Evolutionary conservation across 2,797 vertebrate genomes (phyloP).

Genomic region (Liasis olivaceus): DNA sequence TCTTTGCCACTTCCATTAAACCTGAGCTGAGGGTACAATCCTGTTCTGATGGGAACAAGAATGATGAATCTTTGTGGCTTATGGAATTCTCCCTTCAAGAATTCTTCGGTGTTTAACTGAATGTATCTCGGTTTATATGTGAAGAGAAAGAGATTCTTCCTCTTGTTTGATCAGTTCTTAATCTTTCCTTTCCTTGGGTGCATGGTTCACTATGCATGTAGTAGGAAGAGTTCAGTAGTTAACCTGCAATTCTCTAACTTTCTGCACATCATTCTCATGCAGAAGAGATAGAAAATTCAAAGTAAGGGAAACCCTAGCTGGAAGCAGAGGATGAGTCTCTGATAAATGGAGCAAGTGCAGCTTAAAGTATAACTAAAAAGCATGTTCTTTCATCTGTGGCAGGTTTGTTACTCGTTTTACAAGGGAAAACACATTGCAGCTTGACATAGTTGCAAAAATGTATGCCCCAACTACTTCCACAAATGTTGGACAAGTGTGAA

Average conservation of each 20-base stretch:
- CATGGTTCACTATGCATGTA: fast-evolving
- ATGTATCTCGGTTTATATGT: conserved; percentile 3
- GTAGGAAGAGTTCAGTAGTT: neutral
- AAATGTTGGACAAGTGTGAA: neutral
- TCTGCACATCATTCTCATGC: neutral
- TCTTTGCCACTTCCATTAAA: conserved; percentile 64
- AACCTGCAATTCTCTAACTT: neutral
- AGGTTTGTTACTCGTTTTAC: neutral
- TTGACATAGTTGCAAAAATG: neutral
- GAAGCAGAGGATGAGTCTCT: neutral
- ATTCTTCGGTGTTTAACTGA: conserved; percentile 42
- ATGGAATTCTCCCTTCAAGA: conserved; percentile 51
- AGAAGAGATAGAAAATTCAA: neutral
- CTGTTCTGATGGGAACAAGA: conserved; percentile 57
- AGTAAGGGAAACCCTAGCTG: neutral
- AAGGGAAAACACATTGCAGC: neutral
- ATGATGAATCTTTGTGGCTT: conserved; percentile 45
- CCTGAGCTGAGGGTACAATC: conserved; percentile 57
- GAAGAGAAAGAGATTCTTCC: neutral
- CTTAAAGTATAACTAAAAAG: neutral
- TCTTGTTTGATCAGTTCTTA: neutral
- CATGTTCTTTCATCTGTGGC: neutral
- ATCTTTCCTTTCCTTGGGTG: neutral
- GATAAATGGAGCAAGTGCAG: neutral
- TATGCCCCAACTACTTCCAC: neutral